Evolutionary conservation across 1,140 invertebrate genomes (phyloP).

Genomic region (Habropoda laboriosa): DNA sequence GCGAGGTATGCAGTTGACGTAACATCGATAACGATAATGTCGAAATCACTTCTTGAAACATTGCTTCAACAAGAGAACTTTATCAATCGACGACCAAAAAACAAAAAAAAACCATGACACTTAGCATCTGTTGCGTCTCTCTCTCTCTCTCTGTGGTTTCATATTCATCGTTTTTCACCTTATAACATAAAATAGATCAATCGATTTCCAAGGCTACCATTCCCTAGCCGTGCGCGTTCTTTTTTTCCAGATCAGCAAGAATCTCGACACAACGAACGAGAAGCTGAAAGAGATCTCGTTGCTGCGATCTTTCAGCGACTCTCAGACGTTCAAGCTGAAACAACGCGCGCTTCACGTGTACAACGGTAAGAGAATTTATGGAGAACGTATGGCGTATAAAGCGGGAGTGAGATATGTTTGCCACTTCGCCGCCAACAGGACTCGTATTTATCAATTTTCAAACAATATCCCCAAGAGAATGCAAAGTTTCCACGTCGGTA

Average conservation of each 20-base stretch:
- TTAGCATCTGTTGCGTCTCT: background rate
- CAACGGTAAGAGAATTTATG: conserved; percentile 81
- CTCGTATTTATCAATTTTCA: background rate
- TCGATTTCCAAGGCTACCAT: background rate
- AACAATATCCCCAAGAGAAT: background rate
- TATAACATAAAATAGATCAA: no score
- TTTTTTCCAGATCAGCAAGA: conserved; percentile 80
- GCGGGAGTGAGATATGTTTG: background rate
- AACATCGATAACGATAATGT: conserved; percentile 19
- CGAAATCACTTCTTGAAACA: background rate
- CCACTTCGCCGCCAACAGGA: background rate
- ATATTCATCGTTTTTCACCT: background rate
- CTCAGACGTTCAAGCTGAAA: conserved; percentile 89
- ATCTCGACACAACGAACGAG: conserved; percentile 85
- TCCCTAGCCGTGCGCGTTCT: background rate
- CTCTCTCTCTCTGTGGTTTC: background rate
- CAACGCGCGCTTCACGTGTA: conserved; percentile 95
- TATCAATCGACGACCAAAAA: background rate
- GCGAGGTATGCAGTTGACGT: conserved; percentile 84
- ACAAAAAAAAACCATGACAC: background rate
- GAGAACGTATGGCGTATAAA: background rate
- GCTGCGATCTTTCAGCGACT: conserved; percentile 86
- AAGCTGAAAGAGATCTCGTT: conserved; percentile 86
- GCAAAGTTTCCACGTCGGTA: background rate
- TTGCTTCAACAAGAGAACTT: no score